phyloP scores from a whole-genome alignment of 1,140 invertebrate species.

The Platorchestia sp. region DNA sequence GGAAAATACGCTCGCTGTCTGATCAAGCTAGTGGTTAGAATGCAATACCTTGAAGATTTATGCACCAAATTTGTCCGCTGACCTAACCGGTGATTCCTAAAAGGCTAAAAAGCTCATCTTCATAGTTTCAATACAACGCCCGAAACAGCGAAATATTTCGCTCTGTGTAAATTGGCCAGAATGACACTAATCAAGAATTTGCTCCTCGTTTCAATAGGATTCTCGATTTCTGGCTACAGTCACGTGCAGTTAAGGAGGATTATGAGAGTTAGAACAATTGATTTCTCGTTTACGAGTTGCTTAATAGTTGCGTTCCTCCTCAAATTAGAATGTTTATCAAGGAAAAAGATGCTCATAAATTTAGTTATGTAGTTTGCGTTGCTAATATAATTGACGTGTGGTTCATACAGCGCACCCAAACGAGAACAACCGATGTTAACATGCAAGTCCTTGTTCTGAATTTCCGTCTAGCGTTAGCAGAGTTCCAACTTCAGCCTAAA shows the following conservation, averaged over 20 bases:
- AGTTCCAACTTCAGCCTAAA: no score
- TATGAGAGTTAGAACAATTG: neutral
- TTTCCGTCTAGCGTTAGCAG: no score
- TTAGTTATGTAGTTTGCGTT: neutral
- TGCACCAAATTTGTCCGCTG: neutral
- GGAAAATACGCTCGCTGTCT: neutral
- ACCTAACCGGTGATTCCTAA: neutral
- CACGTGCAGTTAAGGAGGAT: neutral
- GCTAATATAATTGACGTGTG: no score
- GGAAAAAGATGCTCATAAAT: conserved; percentile 5
- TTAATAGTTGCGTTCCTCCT: neutral
- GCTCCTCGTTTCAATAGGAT: neutral
- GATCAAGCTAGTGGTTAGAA: neutral
- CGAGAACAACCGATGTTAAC: no score
- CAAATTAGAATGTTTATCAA: neutral
- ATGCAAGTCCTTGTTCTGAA: no score
- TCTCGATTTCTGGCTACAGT: neutral
- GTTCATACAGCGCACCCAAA: neutral
- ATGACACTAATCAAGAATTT: neutral
- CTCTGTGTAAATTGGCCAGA: neutral
- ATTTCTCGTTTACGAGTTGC: neutral
- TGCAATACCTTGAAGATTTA: neutral
- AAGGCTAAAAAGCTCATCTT: neutral
- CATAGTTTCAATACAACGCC: neutral
- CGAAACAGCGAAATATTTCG: neutral